Conservation (phyloP, 2,797 vertebrate genomes). For the Cyclopterus lumpus region DNA sequence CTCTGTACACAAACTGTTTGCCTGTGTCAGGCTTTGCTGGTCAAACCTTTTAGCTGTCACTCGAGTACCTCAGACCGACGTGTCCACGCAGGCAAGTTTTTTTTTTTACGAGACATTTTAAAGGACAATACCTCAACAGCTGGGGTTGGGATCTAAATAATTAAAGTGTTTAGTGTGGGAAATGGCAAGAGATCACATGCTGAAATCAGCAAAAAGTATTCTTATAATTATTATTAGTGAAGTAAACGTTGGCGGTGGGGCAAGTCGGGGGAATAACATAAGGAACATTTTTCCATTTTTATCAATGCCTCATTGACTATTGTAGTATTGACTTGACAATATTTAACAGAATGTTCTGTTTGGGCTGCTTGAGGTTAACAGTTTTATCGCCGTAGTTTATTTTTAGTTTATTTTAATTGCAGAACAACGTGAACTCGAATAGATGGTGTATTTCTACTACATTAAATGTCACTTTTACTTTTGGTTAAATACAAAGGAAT, state of each 20-base stretch:
- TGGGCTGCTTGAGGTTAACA: not conserved
- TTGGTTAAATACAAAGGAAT: not conserved
- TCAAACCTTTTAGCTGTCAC: slow-evolving; percentile 32
- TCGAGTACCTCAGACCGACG: slow-evolving; percentile 2
- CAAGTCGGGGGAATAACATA: not conserved
- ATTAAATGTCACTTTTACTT: not conserved
- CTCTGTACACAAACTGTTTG: slow-evolving; percentile 73
- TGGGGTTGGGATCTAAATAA: slow-evolving; percentile 10
- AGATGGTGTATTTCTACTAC: not conserved
- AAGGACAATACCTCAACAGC: slow-evolving; percentile 1
- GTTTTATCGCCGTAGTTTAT: not conserved
- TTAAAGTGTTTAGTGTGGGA: slow-evolving; percentile 4
- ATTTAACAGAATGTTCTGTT: not conserved
- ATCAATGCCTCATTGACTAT: not conserved
- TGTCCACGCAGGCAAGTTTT: slow-evolving; percentile 1
- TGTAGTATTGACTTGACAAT: not conserved
- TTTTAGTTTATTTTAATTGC: not conserved
- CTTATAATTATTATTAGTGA: too few species aligned
- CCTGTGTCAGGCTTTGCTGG: slow-evolving; percentile 47
- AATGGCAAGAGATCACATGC: slow-evolving; percentile 10
- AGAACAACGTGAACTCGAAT: not conserved
- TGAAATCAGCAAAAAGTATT: slow-evolving; percentile 24
- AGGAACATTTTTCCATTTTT: not conserved
- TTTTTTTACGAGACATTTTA: slow-evolving; percentile 11
- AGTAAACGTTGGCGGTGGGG: slow-evolving; percentile 12